Evolutionary conservation across 1,140 invertebrate species (phyloP).

Genomic region (Mercenaria mercenaria): DNA sequence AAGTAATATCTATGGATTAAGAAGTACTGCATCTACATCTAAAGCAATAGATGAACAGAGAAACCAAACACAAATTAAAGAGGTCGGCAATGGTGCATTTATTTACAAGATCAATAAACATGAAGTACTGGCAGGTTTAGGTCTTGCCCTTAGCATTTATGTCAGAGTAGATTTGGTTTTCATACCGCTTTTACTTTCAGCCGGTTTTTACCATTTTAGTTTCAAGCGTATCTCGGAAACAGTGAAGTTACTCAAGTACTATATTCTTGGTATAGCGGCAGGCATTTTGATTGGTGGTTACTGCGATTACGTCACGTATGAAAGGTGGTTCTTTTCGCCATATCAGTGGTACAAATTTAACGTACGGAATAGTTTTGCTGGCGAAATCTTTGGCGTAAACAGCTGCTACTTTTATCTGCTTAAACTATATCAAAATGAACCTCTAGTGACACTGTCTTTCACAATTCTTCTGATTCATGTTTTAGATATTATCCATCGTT

Average conservation of each 20-base stretch:
- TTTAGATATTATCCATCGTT: background rate
- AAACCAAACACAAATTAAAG: background rate
- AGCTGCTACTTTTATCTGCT: slow-evolving; percentile 47
- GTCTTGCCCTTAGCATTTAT: slow-evolving; percentile 74
- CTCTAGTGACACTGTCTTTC: slow-evolving; percentile 3
- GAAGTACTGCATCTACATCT: background rate
- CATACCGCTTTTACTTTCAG: slow-evolving; percentile 35
- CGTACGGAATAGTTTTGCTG: slow-evolving; percentile 71
- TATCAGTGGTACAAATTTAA: slow-evolving; percentile 82
- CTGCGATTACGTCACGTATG: slow-evolving; percentile 76
- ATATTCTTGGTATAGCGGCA: slow-evolving; percentile 14
- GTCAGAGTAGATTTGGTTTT: slow-evolving; percentile 72
- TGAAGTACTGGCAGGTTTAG: slow-evolving; percentile 56
- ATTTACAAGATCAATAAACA: background rate
- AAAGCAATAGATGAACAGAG: background rate
- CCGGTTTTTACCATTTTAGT: background rate
- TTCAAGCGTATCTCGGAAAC: background rate
- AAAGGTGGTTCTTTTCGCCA: slow-evolving; percentile 75
- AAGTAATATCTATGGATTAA: background rate
- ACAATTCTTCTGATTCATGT: background rate
- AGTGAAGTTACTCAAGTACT: background rate
- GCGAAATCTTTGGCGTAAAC: slow-evolving; percentile 72
- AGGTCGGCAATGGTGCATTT: background rate
- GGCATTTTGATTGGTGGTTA: slow-evolving; percentile 70
- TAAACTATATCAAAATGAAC: slow-evolving; percentile 28